A percentile compares a stretch with the other conserved stretches of the same genome.
Evolutionary conservation across 2,888 invertebrate genomes (phyloP).

Genomic region (Thalpophila matura): DNA sequence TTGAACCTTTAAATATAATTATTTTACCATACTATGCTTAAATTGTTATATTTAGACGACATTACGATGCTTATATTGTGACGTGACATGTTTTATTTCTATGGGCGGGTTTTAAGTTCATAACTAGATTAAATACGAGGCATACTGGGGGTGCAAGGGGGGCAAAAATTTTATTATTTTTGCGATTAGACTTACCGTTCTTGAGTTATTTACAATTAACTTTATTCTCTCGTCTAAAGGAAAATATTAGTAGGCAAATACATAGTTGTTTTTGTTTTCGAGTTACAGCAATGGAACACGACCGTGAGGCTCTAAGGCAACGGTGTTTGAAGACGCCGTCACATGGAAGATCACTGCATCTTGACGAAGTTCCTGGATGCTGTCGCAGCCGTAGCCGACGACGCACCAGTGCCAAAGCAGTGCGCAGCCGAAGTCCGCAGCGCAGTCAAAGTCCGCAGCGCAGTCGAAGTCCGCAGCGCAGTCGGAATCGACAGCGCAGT

Average conservation of each 20-base stretch:
- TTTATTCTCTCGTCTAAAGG: no score
- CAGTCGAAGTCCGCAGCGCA: no score
- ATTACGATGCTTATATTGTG: no score
- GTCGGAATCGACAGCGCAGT: no score
- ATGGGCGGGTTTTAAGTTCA: no score
- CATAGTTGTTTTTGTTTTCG: background rate
- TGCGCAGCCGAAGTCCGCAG: background rate
- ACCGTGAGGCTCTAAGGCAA: no score
- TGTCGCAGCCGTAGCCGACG: background rate
- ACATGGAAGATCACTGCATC: background rate
- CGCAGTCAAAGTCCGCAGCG: no score
- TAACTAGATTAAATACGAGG: background rate
- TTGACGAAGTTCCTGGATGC: background rate
- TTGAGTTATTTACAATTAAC: background rate
- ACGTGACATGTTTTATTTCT: no score
- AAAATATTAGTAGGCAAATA: no score
- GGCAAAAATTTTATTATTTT: background rate
- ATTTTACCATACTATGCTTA: no score
- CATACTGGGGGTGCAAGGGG: background rate
- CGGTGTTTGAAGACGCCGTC: background rate
- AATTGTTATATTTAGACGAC: no score
- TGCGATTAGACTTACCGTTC: background rate
- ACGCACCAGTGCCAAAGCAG: background rate
- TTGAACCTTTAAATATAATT: no score
- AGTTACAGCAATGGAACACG: background rate